phyloP scores from a whole-genome alignment of 2,888 invertebrate species.

The Allophyes oxyacanthae region DNA sequence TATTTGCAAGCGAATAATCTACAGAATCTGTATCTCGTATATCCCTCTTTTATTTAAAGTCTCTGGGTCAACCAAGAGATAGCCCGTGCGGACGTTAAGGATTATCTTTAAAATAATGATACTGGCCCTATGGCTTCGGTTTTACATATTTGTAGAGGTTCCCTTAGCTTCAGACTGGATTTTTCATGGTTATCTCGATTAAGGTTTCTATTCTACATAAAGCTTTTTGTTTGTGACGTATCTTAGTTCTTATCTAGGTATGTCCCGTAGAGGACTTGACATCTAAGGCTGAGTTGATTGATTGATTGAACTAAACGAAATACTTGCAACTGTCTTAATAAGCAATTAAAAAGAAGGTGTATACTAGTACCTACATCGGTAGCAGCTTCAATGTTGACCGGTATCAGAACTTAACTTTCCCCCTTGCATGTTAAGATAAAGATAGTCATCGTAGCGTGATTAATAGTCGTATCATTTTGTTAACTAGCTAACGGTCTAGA shows the following conservation, averaged over 20 bases:
- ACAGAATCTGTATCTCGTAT: conserved; percentile 60
- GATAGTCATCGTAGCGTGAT: conserved; percentile 73
- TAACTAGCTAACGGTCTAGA: conserved; percentile 81
- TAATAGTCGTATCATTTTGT: conserved; percentile 79
- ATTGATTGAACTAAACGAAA: too few species aligned
- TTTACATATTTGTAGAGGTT: conserved; percentile 25
- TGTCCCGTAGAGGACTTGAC: too few species aligned
- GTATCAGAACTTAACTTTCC: conserved; percentile 24
- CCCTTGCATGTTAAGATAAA: conserved; percentile 61
- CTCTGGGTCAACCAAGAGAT: conserved; percentile 39
- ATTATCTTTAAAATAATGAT: conserved; percentile 33
- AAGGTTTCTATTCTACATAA: conserved; percentile 4
- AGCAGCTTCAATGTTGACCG: conserved; percentile 13
- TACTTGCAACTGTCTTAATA: too few species aligned
- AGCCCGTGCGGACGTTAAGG: conserved; percentile 16
- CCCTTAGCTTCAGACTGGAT: conserved; percentile 3
- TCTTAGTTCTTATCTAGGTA: too few species aligned
- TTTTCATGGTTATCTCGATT: conserved; percentile 11
- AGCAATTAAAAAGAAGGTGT: neutral
- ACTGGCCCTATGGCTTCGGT: conserved; percentile 11
- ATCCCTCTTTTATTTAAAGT: conserved; percentile 59
- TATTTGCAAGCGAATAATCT: conserved; percentile 74
- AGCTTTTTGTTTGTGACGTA: neutral
- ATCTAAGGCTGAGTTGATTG: too few species aligned
- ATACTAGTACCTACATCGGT: conserved; percentile 8